phyloP scores from a whole-genome alignment of 2,888 invertebrate species.

The Acanthopleura granulata region DNA sequence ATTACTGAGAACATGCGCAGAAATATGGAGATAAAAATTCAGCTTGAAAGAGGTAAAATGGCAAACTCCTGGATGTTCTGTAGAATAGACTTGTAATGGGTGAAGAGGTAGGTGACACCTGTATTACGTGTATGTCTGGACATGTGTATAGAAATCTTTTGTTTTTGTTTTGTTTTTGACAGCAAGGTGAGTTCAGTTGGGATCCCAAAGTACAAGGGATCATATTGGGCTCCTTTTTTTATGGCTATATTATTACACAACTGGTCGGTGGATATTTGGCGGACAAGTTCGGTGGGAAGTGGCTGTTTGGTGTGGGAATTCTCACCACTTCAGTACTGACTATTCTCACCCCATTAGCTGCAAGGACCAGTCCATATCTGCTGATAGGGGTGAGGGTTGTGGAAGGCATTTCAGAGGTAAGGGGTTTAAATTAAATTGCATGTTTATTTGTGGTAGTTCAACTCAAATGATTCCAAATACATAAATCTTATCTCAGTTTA shows the following conservation, averaged over 20 bases:
- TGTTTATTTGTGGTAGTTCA: no score
- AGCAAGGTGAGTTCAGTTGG: constrained; percentile 64
- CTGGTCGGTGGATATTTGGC: constrained; percentile 74
- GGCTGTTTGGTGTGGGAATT: constrained; percentile 85
- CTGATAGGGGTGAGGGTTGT: constrained; percentile 81
- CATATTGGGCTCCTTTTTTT: constrained; percentile 66
- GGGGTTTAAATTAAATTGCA: constrained; percentile 8
- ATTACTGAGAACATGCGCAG: no score
- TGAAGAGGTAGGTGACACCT: no score
- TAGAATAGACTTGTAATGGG: no score
- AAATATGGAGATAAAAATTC: no score
- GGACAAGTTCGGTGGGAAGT: constrained; percentile 88
- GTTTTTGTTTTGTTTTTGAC: constrained; percentile 2
- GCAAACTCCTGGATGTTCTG: no score
- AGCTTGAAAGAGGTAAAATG: no score
- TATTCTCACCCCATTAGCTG: constrained; percentile 82
- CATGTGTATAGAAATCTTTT: no score
- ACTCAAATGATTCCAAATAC: no score
- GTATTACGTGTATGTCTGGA: no score
- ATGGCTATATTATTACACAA: constrained; percentile 66
- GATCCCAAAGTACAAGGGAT: constrained; percentile 56
- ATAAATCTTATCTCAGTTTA: no score
- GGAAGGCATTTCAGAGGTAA: constrained; percentile 87
- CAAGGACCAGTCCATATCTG: constrained; percentile 78
- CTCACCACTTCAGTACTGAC: constrained; percentile 86